Base-by-base conservation (phyloP, 1,140 invertebrate species). In the Drosophila parabipectinata region DNA sequence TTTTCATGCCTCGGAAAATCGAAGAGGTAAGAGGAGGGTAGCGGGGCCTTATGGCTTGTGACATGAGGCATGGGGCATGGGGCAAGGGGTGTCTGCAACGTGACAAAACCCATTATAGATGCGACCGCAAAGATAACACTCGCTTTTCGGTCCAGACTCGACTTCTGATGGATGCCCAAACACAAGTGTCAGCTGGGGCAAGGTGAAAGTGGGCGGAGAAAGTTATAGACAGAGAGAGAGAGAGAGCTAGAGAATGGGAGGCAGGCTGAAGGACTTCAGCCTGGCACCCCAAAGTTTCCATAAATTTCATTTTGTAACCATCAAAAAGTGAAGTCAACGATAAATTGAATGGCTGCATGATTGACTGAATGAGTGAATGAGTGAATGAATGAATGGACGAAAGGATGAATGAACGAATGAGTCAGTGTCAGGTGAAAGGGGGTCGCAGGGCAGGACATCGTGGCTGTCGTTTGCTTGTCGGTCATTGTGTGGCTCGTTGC, bases 41-140 rank as follows among this genome's bases (percentile, higher is more conserved):
- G 12, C 8, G 3, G 41, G 39, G 21, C 21, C 21, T 21, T 21
- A 3, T 28, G 26, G 26, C 26, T 28, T 24, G 7, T 47, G 57
- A n/a, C 6, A 30, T 24, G 15, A 1, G 7, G 28, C 3, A 4
- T 24, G 47, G 12, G 26, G 6, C 6, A 41, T 39, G 32, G 28
- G 34, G 37, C 0, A 6, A n/a, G 30, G 50, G 21, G 82, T 78
- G 82, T 85, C 82, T 87, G 82, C 82, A 77, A 87, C 83, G 82
- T 87, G 82, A 87, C 82, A 88, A 87, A 87, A 87, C 82, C 82
- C 83, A 87, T 87, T 87, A 87, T 88, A 87, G 82, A 87, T 87
- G 83, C 82, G 75, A 88, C 82, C 79, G 62, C 82, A 87, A 82
- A 87, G 83, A 87, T 87, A 87, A 87, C 82, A 88, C 77, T 59